Conservation (phyloP, 2,888 invertebrate species). For the Aproaerema taeniolella region DNA sequence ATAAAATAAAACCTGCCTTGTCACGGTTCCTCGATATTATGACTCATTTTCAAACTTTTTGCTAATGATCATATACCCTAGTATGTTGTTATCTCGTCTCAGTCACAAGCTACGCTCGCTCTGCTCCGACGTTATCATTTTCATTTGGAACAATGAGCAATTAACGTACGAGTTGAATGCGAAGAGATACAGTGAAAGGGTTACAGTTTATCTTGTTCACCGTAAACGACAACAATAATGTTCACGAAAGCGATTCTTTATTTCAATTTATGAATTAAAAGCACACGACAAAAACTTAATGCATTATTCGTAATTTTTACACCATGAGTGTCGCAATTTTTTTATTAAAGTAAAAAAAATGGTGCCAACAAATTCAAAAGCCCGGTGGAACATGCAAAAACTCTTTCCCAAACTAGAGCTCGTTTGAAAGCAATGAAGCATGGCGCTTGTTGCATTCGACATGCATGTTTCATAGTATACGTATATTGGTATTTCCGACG, state of each 20-base stretch:
- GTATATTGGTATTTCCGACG: too few relatives aligned
- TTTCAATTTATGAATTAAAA: constrained; percentile 4
- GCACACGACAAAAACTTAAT: neutral
- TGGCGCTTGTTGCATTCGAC: neutral
- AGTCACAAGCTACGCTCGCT: too few relatives aligned
- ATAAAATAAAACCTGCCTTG: too few relatives aligned
- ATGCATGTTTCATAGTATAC: too few relatives aligned
- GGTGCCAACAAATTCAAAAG: too few relatives aligned
- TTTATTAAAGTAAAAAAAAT: constrained; percentile 2
- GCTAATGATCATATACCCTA: too few relatives aligned
- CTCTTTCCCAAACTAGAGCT: constrained; percentile 1
- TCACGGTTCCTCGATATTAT: too few relatives aligned
- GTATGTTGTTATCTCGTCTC: too few relatives aligned
- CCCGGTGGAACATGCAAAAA: too few relatives aligned
- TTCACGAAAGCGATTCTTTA: constrained; percentile 9
- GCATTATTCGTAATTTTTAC: neutral
- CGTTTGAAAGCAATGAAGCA: neutral
- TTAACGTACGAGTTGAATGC: constrained; percentile 9
- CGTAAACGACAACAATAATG: constrained; percentile 11
- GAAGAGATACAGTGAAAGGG: constrained; percentile 8
- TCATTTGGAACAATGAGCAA: constrained; percentile 9
- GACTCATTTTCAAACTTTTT: too few relatives aligned
- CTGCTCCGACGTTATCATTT: neutral
- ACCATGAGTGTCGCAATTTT: neutral
- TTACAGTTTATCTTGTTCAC: constrained; percentile 12